phyloP scores from a whole-genome alignment of 2,888 invertebrate species.

The Phyto melanocephala region DNA sequence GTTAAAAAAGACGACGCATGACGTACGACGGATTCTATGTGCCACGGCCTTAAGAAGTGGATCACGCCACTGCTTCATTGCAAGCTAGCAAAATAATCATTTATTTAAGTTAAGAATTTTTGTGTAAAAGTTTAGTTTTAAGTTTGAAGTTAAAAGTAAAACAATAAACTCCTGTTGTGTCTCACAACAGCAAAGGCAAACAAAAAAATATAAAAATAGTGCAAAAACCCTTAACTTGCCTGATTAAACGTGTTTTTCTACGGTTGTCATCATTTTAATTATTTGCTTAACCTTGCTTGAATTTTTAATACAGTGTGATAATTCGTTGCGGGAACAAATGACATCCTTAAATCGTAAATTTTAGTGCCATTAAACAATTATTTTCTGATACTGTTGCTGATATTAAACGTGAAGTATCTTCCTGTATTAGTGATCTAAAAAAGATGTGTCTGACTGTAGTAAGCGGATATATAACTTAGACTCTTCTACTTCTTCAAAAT shows the following conservation, averaged over 20 bases:
- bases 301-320: not conserved
- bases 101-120: too few relatives aligned
- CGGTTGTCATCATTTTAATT: not conserved
- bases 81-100: too few relatives aligned
- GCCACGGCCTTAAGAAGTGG: too few relatives aligned
- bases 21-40: too few relatives aligned
- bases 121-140: too few relatives aligned
- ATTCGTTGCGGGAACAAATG: not conserved
- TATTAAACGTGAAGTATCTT: not conserved
- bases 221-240: too few relatives aligned
- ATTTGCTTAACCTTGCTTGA: not conserved
- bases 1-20: too few relatives aligned
- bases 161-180: too few relatives aligned
- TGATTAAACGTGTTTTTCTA: not conserved
- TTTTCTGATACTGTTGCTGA: not conserved
- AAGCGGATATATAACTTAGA: not conserved
- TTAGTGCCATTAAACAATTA: not conserved
- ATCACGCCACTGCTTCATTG: too few relatives aligned
- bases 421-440: not conserved
- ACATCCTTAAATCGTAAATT: not conserved
- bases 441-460: not conserved
- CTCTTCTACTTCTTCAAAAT: not conserved
- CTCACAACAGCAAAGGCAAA: too few relatives aligned
- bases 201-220: too few relatives aligned
- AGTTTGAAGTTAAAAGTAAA: too few relatives aligned